Percentiles rank a stretch among this genome's conserved stretches.
These are phyloP conservation scores for Dendroctonus valens DNA, from an alignment of 1,140 invertebrate genomes.

Conservation along the genomic window DNA sequence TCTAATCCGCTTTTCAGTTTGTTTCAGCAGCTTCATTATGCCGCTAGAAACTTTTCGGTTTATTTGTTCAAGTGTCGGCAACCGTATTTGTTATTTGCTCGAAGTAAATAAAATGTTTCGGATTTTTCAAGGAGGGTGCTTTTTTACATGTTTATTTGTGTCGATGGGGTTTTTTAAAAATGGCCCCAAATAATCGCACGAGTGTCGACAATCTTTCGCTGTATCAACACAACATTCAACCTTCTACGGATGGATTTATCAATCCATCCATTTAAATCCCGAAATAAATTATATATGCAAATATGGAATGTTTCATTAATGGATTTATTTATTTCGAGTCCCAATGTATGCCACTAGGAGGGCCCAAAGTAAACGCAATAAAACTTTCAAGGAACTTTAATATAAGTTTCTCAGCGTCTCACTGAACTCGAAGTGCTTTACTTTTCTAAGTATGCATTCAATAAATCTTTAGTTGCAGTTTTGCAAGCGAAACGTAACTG, in stretches of 20 bases:
- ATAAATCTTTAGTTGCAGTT: conserved; percentile 17
- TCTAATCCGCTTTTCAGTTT: not conserved
- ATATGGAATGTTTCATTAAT: not conserved
- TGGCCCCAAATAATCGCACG: too few species aligned
- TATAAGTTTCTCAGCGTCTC: conserved; percentile 16
- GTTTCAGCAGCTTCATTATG: conserved; percentile 5
- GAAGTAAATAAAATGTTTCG: conserved; percentile 1
- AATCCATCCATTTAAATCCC: not conserved
- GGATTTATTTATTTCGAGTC: conserved; percentile 1
- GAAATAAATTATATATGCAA: not conserved
- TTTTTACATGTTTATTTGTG: conserved; percentile 1
- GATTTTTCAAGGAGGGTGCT: not conserved
- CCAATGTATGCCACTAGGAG: not conserved
- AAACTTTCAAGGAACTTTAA: conserved; percentile 19
- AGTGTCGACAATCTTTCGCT: too few species aligned
- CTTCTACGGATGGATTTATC: too few species aligned
- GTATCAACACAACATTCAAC: too few species aligned
- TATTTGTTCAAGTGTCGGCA: conserved; percentile 5
- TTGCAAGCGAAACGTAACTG: conserved; percentile 10
- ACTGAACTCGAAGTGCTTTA: conserved; percentile 19
- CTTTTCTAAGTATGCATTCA: conserved; percentile 18
- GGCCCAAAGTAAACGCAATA: conserved; percentile 20
- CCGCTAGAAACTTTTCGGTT: conserved; percentile 3
- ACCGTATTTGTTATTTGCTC: not conserved
- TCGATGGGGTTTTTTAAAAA: too few species aligned